These are phyloP conservation scores for Alaudala cheleensis DNA, from an alignment of 2,113 vertebrate genomes.

Conservation along the genomic window DNA sequence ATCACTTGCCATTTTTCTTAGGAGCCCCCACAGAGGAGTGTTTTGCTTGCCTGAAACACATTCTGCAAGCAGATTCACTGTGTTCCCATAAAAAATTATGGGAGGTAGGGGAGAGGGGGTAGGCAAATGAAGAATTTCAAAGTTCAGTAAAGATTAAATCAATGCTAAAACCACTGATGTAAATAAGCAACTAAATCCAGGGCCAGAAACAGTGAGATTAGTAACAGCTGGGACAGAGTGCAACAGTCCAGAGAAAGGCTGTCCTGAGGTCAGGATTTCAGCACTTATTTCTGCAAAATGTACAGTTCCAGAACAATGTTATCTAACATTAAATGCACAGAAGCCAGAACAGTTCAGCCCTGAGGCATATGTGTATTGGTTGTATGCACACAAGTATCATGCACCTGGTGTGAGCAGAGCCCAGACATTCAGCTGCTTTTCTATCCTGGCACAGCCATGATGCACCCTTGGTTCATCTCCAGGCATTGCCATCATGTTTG, in stretches of 20 bases:
- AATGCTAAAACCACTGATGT: background rate
- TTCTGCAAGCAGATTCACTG: background rate
- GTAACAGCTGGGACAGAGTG: background rate
- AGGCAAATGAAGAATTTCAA: background rate
- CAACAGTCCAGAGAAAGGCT: rapidly evolving
- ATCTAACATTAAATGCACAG: background rate
- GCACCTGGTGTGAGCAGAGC: background rate
- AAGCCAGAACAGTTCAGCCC: background rate
- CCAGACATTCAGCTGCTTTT: background rate
- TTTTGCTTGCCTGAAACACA: background rate
- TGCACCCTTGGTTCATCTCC: background rate
- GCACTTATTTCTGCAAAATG: background rate
- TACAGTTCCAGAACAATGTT: background rate
- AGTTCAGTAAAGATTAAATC: background rate
- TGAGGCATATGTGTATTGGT: background rate
- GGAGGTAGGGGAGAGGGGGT: no score
- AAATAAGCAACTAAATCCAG: background rate
- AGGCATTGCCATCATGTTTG: background rate
- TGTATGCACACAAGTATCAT: background rate
- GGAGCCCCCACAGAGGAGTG: background rate
- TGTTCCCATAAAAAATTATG: background rate
- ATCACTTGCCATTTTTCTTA: background rate
- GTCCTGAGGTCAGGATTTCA: background rate
- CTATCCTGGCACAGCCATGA: background rate
- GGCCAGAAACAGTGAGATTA: background rate